Percentiles rank a stretch among this genome's conserved stretches.
phyloP scores from a whole-genome alignment of 2,888 invertebrate genomes.

The Melanargia galathea region DNA sequence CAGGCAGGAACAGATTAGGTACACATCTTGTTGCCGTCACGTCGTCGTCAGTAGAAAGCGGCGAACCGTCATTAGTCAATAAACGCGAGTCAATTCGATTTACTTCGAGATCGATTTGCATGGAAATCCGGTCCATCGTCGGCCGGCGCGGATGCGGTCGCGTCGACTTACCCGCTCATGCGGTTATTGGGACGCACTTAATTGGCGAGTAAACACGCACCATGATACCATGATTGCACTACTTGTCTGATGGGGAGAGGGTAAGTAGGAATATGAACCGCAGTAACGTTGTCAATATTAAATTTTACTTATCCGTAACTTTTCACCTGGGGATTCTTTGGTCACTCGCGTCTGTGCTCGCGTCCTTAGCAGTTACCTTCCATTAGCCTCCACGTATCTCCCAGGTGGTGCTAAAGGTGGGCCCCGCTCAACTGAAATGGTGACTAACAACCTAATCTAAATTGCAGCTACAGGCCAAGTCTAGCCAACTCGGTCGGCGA shows the following conservation, averaged over 20 bases:
- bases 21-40: no score
- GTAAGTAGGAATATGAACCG: neutral
- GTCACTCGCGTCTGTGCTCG: no score
- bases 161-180: conserved; percentile 22
- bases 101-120: conserved; percentile 32
- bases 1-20: no score
- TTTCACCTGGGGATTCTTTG: no score
- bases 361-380: no score
- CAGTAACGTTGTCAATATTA: neutral
- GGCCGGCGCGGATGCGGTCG: conserved; percentile 34
- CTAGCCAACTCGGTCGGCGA: no score
- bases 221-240: conserved; percentile 17
- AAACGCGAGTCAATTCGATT: conserved; percentile 2
- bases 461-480: no score
- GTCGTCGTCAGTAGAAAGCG: conserved; percentile 5
- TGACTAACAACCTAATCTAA: no score
- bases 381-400: no score
- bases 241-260: neutral
- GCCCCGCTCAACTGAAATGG: no score
- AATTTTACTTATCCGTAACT: no score
- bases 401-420: no score
- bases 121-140: conserved; percentile 33
- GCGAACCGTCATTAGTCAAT: conserved; percentile 1
- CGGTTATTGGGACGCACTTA: conserved; percentile 33
- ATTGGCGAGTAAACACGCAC: conserved; percentile 30